Evolutionary conservation across 2,113 vertebrate species (phyloP), one percentile per base, ranked within the genome.

Genomic region (Mus pahari): DNA sequence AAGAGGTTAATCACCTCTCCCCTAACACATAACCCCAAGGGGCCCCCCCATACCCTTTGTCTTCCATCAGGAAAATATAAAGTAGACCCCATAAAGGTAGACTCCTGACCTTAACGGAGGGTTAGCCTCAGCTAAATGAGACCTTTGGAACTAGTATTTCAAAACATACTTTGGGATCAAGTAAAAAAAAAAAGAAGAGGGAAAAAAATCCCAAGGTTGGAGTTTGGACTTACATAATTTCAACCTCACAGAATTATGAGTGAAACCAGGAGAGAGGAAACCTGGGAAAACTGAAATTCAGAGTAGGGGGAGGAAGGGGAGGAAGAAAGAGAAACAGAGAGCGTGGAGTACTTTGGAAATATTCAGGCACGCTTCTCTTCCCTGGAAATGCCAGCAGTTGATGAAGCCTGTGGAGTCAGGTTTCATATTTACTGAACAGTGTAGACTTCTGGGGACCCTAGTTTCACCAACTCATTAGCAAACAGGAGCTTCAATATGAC

Each of bases 51-150:
- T 0, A 62, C 39, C n/a, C 0, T 73, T 8, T 55, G 33, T 62
- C 71, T 89, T 74, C 7, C 86, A 19, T 64, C 66, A 95, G 50
- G 12, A 93, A 93, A 93, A 71, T 22, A 53, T 9, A 73, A 74
- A 79, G 86, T 7, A 16, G 42, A 88, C 16, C n/a, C 53, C 58
- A 39, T 7, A 58, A 58, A 58, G 55, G 20, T 7, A 60, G 20
- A 22, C 68, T 94, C 89, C 9, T 94, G 64, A n/a, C 1, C 19
- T 8, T 96, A 78, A 45, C 91, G 60, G 48, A 90, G 87, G 48
- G 3, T 92, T 71, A 84, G 11, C 33, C 55, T 97, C 89, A 91
- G 86, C 53, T 11, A 81, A 97, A 96, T 53, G 8, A 93, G n/a
- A 78, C 16, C 36, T 95, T 87, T 92, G 55, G 4, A 94, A 92